Conservation (phyloP, 2,888 invertebrate species). For the Cynaeus angustus region DNA sequence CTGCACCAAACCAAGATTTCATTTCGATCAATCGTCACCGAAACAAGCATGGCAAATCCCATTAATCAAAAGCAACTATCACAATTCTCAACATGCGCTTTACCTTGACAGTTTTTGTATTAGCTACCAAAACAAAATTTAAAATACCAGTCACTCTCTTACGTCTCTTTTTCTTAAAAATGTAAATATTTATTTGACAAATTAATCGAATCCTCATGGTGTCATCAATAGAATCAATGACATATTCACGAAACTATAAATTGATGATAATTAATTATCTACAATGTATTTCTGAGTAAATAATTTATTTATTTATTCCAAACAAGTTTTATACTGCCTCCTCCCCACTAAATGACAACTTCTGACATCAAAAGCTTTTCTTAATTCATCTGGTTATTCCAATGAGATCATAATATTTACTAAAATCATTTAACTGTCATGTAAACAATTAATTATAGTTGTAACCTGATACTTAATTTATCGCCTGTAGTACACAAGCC, state of each 20-base stretch:
- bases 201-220: neutral
- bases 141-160: neutral
- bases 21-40: too few relatives aligned
- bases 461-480: conserved; percentile 47
- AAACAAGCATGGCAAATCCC: neutral
- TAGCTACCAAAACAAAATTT: neutral
- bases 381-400: conserved; percentile 48
- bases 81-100: neutral
- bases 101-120: neutral
- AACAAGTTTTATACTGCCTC: conserved; percentile 30
- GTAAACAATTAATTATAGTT: conserved; percentile 49
- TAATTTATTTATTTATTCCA: conserved; percentile 23
- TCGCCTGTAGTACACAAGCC: conserved; percentile 26
- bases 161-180: neutral
- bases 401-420: conserved; percentile 50
- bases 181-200: conserved; percentile 2
- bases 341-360: conserved; percentile 34
- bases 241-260: conserved; percentile 1
- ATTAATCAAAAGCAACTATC: neutral
- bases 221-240: neutral
- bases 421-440: conserved; percentile 48
- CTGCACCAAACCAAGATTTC: too few relatives aligned
- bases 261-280: neutral
- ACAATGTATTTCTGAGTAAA: neutral
- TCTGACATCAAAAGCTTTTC: conserved; percentile 45